Base-by-base conservation (phyloP, 2,113 vertebrate genomes). In the Falco punctatus region DNA sequence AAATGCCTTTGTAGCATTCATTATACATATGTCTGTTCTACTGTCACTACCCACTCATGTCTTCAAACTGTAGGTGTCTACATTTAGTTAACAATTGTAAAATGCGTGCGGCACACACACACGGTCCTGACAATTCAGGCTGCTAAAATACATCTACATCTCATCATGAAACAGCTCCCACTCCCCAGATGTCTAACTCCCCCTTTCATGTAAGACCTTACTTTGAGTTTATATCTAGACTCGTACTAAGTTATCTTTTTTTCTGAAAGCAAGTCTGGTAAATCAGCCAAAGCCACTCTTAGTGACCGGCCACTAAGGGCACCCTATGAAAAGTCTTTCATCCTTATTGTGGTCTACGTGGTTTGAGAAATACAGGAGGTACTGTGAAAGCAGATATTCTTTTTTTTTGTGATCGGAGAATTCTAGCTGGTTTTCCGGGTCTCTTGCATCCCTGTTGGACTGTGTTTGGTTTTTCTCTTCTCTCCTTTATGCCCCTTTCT, bases 41-140 rank as follows among this genome's bases (percentile, higher is more conserved):
- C 49, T 69, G 49, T 65, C 71, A 65, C 80, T 73, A 23, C 48
- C 62, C 52, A 55, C 80, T 72, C 12, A 0, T 8, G 46, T 35
- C 59, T 67, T 65, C 54, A 88, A 83, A 81, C 18, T 40, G 52
- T 30, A 54, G 27, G 15, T 66, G 35, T 61, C 91, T 65, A 33
- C 62, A 69, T 86, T 67, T 86, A 82, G 74, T 26, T 69, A 86
- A 75, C 66, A 86, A 88, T 26, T 92, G 71, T 30, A 92, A 71
- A 72, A 73, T 1, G 3, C 0, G 0, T 55, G 38, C 0, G 1
- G 26, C 32, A 71, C 40, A 80, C 0, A 0, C 27, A 72, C 13
- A 30, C 6, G 73, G 11, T 48, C 44, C 44, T 86, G 62, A 77
- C 71, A 88, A 62, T 48, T 62, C 86, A 77, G 54, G 58, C 52